Conservation (phyloP, 2,113 vertebrate genomes). For the Naja naja region DNA sequence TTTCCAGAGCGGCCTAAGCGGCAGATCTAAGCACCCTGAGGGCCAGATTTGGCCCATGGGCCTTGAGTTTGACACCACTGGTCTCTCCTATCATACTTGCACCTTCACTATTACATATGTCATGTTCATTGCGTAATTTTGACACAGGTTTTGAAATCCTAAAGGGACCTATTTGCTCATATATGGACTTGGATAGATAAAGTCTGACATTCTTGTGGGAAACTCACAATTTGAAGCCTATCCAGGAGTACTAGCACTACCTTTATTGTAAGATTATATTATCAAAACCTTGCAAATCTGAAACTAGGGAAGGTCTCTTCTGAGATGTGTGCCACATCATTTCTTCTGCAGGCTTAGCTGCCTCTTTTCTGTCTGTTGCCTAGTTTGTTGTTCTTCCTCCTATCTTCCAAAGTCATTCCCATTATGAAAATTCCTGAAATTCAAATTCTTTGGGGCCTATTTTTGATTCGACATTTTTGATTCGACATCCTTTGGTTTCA, state of each 20-base stretch:
- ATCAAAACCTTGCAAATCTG: too few species aligned
- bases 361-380: background rate
- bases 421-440: background rate
- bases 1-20: too few species aligned
- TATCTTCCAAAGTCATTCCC: background rate
- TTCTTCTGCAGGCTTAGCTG: background rate
- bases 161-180: background rate
- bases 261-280: too few species aligned
- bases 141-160: background rate
- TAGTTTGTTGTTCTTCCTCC: background rate
- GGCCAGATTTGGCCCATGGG: too few species aligned
- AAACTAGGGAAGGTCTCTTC: background rate
- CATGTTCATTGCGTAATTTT: background rate
- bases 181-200: background rate
- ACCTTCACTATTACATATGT: background rate
- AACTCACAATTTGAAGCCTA: background rate
- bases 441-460: background rate
- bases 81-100: background rate
- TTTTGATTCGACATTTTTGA: background rate
- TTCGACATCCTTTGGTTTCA: background rate
- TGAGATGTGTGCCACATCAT: background rate
- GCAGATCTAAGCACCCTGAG: too few species aligned
- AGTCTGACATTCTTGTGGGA: background rate
- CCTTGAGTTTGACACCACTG: too few species aligned
- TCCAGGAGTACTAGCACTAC: too few species aligned